Conservation (phyloP, 1,140 invertebrate genomes). For the Lepidurus apus region DNA sequence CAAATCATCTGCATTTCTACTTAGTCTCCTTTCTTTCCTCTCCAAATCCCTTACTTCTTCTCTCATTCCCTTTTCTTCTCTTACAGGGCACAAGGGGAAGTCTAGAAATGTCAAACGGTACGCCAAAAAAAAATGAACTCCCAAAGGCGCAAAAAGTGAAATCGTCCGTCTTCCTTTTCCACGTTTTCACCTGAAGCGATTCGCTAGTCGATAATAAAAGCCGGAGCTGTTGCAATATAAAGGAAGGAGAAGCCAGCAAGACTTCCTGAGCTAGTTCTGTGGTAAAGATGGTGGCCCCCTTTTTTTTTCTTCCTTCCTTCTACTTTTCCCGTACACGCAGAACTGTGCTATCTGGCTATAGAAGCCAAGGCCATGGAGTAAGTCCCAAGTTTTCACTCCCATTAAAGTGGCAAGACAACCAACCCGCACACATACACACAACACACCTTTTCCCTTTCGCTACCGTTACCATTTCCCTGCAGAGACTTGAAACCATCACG, state of each 20-base stretch:
- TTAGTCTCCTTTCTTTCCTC: too few species aligned
- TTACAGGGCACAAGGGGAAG: not conserved
- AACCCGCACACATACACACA: not conserved
- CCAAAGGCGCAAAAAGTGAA: conserved; percentile 11
- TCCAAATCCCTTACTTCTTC: too few species aligned
- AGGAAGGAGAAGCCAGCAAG: not conserved
- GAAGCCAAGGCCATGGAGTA: not conserved
- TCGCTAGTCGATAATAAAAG: conserved; percentile 3
- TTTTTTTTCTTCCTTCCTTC: conserved; percentile 17
- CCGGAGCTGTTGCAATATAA: not conserved
- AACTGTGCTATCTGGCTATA: not conserved
- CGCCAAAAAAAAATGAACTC: not conserved
- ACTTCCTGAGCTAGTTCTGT: not conserved
- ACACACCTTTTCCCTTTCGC: not conserved
- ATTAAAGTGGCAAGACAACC: not conserved
- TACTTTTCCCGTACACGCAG: not conserved
- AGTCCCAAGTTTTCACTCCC: conserved; percentile 1
- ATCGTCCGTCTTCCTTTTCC: not conserved
- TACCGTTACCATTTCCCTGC: conserved; percentile 13
- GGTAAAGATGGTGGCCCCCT: not conserved
- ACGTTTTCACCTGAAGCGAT: not conserved
- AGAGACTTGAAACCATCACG: not conserved
- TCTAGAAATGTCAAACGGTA: not conserved
- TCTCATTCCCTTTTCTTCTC: too few species aligned
- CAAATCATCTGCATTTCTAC: too few species aligned